Evolutionary conservation across 2,113 vertebrate genomes (phyloP).

Genomic region (Actenoides hombroni): DNA sequence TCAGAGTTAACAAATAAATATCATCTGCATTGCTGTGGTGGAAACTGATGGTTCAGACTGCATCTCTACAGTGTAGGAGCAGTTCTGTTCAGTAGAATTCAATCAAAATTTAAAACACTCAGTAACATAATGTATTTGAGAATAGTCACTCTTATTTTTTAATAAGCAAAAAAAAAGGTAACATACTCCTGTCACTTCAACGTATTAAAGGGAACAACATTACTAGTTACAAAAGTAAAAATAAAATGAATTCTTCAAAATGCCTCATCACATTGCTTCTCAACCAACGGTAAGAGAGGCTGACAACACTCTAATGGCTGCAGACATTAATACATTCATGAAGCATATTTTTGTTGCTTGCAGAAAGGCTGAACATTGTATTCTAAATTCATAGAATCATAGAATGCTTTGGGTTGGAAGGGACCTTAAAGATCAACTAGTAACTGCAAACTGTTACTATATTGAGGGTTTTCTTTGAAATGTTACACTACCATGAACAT

Average conservation of each 20-base stretch:
- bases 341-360: background rate
- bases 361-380: background rate
- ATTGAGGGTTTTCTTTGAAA: background rate
- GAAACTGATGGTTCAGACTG: background rate
- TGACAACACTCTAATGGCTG: background rate
- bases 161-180: background rate
- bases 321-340: background rate
- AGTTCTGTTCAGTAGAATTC: background rate
- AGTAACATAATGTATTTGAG: background rate
- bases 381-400: background rate
- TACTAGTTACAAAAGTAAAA: slow-evolving; percentile 6
- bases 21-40: background rate
- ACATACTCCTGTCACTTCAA: background rate
- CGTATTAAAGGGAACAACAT: background rate
- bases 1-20: background rate
- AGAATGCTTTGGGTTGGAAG: background rate
- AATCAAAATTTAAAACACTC: background rate
- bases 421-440: background rate
- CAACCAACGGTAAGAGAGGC: slow-evolving; percentile 21
- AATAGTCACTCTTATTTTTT: background rate
- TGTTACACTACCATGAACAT: background rate
- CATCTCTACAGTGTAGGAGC: background rate
- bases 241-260: slow-evolving; percentile 3
- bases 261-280: slow-evolving; percentile 9
- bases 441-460: background rate